Evolutionary conservation across 2,113 vertebrate species (phyloP), one percentile per base, ranked within the genome.

Genomic region (Elephas maximus): DNA sequence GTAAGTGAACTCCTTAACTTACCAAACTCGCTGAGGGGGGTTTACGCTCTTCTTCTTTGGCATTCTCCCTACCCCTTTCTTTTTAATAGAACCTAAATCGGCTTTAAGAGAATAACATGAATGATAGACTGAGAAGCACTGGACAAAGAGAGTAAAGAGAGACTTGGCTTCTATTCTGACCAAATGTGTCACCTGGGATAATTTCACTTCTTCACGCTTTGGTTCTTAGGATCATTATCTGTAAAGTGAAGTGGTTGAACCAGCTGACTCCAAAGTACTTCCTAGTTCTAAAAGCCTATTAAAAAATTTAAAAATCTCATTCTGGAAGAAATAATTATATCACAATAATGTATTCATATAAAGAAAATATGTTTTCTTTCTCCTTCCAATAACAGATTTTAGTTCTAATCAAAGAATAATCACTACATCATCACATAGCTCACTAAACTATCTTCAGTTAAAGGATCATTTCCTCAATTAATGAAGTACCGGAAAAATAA

Each of bases 371-470:
- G 63, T 60, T 69, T 93, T 45, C 8, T 79, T 77, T 20, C 18
- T 77, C 9, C 53, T 96, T 73, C 65, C 33, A 73, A 85, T 60
- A 28, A 76, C 1, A 91, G 5, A 89, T 91, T 82, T 84, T 41
- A 94, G 28, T 60, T 53, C 69, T 80, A 87, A 83, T 63, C 74
- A 92, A 88, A 90, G 51, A 69, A 73, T 33, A 41, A 85, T 78
- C 74, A 78, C 30, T 48, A 3, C 2, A 12, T 44, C 62, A 73
- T 90, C 18, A 37, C 30, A 78, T 0, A 41, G 17, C 14, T 94
- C 88, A 51, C 33, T 63, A 82, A 41, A 67, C 60, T 69, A 67
- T 21, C 77, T 10, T 76, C 60, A 91, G 17, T 28, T 65, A 71
- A 3, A 48, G 23, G 30, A 21, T 84, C 65, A 57, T 48, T 93